Base-by-base conservation (phyloP, 1,140 invertebrate species). In the Pygmarrhopalites habei region DNA sequence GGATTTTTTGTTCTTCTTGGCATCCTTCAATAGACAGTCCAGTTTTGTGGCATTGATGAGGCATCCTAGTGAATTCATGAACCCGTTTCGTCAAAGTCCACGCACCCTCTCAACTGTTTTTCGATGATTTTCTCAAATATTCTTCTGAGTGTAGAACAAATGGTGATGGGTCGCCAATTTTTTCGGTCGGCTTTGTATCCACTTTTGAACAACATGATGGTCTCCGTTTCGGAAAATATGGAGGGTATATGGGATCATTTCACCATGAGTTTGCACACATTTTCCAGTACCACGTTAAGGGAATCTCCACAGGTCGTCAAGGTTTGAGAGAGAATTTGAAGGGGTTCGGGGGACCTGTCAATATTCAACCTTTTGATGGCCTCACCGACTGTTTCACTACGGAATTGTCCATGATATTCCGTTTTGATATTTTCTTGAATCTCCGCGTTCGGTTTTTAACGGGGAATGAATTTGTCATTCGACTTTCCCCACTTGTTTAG, bases 161-260 rank as follows among this genome's bases (percentile, higher is more conserved):
- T 57, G 1, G 55, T 43, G n/a, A 57, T 57, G 1, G 55, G 55
- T 28, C 55, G 21, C 55, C 55, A 57, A 39, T 57, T 57, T 1
- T 35, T 25, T 26, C 17, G 5, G n/a, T 43, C 55, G 10, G 2
- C 7, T 1, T 10, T 23, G 3, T 21, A 30, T 17, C 25, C 39
- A 19, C 39, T 26, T 25, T 41, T 57, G 39, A 3, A 57, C 2
- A 41, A 41, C 1, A 57, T 7, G 1, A 43, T 57, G 2, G 55
- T 57, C 39, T n/a, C 43, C 25, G 7, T 39, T 26, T 43, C 32
- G 4, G 10, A 17, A 2, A 57, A 25, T 12, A 23, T 1, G 2
- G 21, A 2, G 15, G 55, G 55, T 17, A 57, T 28, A 23, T 15
- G 3, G 43, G 39, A 41, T 10, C n/a, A 17, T 57, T 1, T 7